phyloP scores from a whole-genome alignment of 2,888 invertebrate species.

The Hyposoter dolosus region DNA sequence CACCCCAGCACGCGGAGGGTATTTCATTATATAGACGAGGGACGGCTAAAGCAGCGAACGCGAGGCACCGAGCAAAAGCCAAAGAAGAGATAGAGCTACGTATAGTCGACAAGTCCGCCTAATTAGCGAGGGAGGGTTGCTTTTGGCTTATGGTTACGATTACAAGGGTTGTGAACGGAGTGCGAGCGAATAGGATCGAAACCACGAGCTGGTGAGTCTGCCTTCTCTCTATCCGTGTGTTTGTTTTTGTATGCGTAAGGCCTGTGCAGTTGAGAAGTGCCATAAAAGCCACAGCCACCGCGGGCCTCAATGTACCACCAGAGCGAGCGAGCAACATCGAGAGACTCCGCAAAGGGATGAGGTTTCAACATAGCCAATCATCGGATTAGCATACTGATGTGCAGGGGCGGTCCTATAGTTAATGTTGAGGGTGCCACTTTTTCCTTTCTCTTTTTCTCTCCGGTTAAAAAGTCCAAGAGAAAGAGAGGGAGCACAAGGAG shows the following conservation, averaged over 20 bases:
- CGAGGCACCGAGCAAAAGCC: constrained; percentile 77
- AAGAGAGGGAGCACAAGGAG: constrained; percentile 17
- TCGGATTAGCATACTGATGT: constrained; percentile 85
- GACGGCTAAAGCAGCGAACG: constrained; percentile 78
- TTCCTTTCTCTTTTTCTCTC: constrained; percentile 62
- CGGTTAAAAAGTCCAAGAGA: constrained; percentile 31
- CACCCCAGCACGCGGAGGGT: constrained; percentile 46
- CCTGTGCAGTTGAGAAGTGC: constrained; percentile 48
- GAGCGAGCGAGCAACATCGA: constrained; percentile 63
- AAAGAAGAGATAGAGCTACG: constrained; percentile 61
- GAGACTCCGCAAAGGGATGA: constrained; percentile 68
- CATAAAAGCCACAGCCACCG: constrained; percentile 30
- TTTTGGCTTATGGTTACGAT: constrained; percentile 84
- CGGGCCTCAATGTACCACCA: constrained; percentile 54
- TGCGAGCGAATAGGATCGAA: constrained; percentile 65
- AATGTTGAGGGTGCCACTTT: constrained; percentile 82
- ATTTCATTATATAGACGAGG: constrained; percentile 41
- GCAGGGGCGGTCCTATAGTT: constrained; percentile 83
- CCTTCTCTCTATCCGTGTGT: neutral
- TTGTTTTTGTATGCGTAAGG: constrained; percentile 27
- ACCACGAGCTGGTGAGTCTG: constrained; percentile 16
- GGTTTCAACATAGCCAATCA: constrained; percentile 84
- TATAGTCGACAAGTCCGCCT: constrained; percentile 73
- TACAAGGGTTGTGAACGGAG: constrained; percentile 78
- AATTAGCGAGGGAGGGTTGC: constrained; percentile 84